Evolutionary conservation across 2,888 invertebrate genomes (phyloP).

Genomic region (Acrocyrtus sp.): DNA sequence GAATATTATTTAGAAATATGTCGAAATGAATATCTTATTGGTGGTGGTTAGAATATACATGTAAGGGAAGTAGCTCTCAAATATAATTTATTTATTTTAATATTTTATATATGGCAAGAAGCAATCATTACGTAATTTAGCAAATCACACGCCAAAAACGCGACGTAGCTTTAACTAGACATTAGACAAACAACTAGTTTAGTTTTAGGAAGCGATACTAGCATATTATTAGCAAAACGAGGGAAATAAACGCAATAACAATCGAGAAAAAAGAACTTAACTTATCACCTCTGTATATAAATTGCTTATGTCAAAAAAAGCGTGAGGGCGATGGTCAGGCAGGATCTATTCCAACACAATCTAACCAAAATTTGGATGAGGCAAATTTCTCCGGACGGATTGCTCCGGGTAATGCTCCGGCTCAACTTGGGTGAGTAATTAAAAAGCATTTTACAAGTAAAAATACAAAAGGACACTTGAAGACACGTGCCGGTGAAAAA

Average conservation of each 20-base stretch:
- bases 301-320: too few relatives aligned
- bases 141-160: neutral
- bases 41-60: conserved; percentile 18
- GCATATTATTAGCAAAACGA: too few relatives aligned
- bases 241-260: too few relatives aligned
- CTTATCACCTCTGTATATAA: too few relatives aligned
- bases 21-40: neutral
- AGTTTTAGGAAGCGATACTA: too few relatives aligned
- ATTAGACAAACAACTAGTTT: too few relatives aligned
- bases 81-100: neutral
- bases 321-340: conserved; percentile 58
- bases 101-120: neutral
- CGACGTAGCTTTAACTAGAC: too few relatives aligned
- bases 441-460: neutral
- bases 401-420: conserved; percentile 62
- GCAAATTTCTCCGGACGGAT: conserved; percentile 62
- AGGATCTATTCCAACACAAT: conserved; percentile 30
- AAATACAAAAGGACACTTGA: neutral
- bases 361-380: conserved; percentile 53
- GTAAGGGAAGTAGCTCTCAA: neutral
- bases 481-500: too few relatives aligned
- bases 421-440: conserved; percentile 62
- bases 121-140: neutral
- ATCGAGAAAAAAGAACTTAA: too few relatives aligned
- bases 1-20: neutral